Percentiles rank a stretch among this genome's conserved stretches.
Evolutionary conservation across 2,797 vertebrate species (phyloP).

Genomic region (Nannoperca australis): DNA sequence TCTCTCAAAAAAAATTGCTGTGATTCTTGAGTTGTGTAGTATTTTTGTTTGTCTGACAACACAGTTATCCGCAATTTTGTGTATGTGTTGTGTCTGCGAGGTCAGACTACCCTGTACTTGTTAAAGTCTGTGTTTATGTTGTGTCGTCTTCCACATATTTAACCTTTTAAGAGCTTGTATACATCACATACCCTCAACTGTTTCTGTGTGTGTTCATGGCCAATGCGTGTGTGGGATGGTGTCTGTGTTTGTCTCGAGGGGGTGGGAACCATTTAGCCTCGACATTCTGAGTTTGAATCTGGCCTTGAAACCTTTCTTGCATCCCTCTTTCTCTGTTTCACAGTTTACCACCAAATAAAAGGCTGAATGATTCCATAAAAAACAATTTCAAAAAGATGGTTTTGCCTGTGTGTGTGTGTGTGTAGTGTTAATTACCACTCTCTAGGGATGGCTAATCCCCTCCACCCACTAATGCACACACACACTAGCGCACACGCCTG

Average conservation of each 20-base stretch:
- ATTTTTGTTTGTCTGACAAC: slow-evolving; percentile 54
- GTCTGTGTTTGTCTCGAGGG: slow-evolving; percentile 45
- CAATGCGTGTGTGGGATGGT: slow-evolving; percentile 39
- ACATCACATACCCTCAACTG: slow-evolving; percentile 63
- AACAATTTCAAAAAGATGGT: slow-evolving; percentile 30
- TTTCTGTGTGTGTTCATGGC: slow-evolving; percentile 47
- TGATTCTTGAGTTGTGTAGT: slow-evolving; percentile 19
- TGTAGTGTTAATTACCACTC: slow-evolving; percentile 75
- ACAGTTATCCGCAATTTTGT: slow-evolving; percentile 54
- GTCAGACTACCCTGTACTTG: slow-evolving; percentile 56
- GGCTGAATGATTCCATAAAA: slow-evolving; percentile 13
- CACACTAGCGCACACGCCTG: slow-evolving; percentile 68
- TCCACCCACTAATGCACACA: slow-evolving; percentile 75
- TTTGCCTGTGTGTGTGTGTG: slow-evolving; percentile 27
- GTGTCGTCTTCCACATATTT: slow-evolving; percentile 53
- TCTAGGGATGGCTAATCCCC: slow-evolving; percentile 76
- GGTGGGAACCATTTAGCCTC: slow-evolving; percentile 19
- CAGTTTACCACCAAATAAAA: slow-evolving; percentile 46
- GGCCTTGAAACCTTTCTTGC: slow-evolving; percentile 37
- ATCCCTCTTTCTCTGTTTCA: slow-evolving; percentile 1
- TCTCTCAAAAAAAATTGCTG: slow-evolving; percentile 1
- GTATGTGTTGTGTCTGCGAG: slow-evolving; percentile 67
- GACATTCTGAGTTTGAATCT: slow-evolving; percentile 34
- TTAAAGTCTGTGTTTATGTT: slow-evolving; percentile 71
- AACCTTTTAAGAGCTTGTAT: slow-evolving; percentile 77